Evolutionary conservation across 1,140 invertebrate genomes (phyloP), one percentile per base, ranked within the genome.

Genomic region (Carcinoscorpius rotundicauda): DNA sequence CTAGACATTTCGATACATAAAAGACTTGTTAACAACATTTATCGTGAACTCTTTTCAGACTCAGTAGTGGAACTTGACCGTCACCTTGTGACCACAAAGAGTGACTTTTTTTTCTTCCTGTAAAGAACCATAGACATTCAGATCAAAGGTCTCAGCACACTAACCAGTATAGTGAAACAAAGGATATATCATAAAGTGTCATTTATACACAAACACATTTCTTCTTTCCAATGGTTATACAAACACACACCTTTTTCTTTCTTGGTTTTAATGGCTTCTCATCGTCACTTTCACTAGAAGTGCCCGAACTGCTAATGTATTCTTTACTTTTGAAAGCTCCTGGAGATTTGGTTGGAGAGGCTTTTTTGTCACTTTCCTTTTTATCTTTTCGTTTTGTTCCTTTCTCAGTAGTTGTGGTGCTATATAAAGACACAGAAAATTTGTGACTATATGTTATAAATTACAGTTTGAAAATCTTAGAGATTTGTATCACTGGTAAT

Each of bases 301-400:
- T 64, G 3, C 69, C 64, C 50, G 58, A 60, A 29, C 72, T 70
- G 48, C 67, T 70, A 60, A 96, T 91, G 73, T 91, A 96, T 77
- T 97, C 93, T 75, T 95, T 95, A 73, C 91, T 94, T 73, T 93
- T 95, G 75, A 87, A 91, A 51, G 62, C 50, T 49, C 62, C 56
- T 29, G 65, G 60, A 51, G 60, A 63, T 67, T 71, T 71, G 6
- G 65, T 62, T 2, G 70, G 68, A 6, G 66, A 64, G 29, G 51
- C 4, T 58, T 62, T 62, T 48, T 58, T 66, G 10, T 66, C 65
- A 49, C 48, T 60, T 49, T 60, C 11, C 51, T 29, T 29, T 49
- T 66, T 66, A n/a, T 64, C 66, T 58, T 64, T 64, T 29, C 62
- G 64, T 4, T 60, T 62, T 9, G 62, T 64, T 29, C 56, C 58